phyloP scores from a whole-genome alignment of 2,888 invertebrate species.

The Epinotia brunnichana region DNA sequence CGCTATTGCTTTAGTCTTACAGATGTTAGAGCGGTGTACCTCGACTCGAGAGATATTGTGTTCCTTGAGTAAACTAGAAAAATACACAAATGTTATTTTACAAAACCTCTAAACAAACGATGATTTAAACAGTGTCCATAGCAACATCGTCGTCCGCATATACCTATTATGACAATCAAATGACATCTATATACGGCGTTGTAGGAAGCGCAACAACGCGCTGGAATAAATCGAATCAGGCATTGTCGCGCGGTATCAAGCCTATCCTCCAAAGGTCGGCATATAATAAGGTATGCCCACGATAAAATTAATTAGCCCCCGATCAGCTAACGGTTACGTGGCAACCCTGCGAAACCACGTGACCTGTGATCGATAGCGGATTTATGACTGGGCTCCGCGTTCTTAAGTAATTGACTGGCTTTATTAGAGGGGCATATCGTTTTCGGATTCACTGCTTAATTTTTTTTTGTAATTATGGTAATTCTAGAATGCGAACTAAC shows the following conservation, averaged over 20 bases:
- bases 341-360: conserved; percentile 45
- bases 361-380: conserved; percentile 81
- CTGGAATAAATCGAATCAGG: not conserved
- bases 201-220: not conserved
- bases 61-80: too few species aligned
- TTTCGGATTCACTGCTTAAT: conserved; percentile 1
- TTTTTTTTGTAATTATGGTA: conserved; percentile 7
- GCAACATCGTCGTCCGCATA: not conserved
- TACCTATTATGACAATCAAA: not conserved
- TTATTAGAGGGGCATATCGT: conserved; percentile 64
- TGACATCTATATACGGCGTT: not conserved
- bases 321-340: not conserved
- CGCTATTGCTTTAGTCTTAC: too few species aligned
- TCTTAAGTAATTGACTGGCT: conserved; percentile 82
- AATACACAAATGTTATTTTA: too few species aligned
- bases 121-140: not conserved
- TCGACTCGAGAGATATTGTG: too few species aligned
- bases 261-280: too few species aligned
- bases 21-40: too few species aligned
- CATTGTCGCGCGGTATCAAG: too few species aligned
- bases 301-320: not conserved
- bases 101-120: too few species aligned
- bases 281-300: not conserved
- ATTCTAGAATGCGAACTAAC: conserved; percentile 10
- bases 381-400: conserved; percentile 75